Base-by-base conservation (phyloP, 64 coral and sea anemone genomes). In the Orbicella faveolata region DNA sequence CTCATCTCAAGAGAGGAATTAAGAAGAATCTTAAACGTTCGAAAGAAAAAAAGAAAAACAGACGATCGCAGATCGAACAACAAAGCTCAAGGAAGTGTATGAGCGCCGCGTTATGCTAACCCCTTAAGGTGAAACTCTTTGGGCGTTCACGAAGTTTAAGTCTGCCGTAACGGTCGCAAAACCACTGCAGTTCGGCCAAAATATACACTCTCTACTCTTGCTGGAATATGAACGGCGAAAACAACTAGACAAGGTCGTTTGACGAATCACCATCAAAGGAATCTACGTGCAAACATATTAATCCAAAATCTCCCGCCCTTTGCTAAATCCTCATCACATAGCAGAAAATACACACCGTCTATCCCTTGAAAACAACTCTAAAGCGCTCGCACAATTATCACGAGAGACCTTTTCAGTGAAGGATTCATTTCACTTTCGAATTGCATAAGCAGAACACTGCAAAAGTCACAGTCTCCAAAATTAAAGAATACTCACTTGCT, bases 401-500 rank as follows among this genome's bases (percentile, higher is more conserved):
- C 23, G 19, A 51, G 41, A 23, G 19, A 11, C 5, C 8, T 7
- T 3, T 48, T 23, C 7, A 52, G 10, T 9, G 5, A 52, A 44
- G n/a, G 17, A n/a, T 52, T 52, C 20, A 6, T 5, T 51, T 1
- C 13, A n/a, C 52, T 25, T 79, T 57, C 26, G 10, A 4, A 54
- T 57, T n/a, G 21, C 77, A 57, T n/a, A 23, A 79, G 12, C 77
- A 79, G 63, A 84, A 16, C 34, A 82, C 35, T 15, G 7, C 1
- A 41, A 36, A 4, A 67, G 9, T n/a, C 68, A n/a, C 61, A 34
- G 2, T 66, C 20, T 84, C 23, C 34, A 83, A 44, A 44, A 44
- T 83, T 70, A 70, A 36, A 18, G 69, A 21, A 11, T 63, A 83
- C 82, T 85, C 41, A 85, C 82, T 85, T 21, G 82, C 23, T 73